A percentile compares a stretch with the other conserved stretches of the same genome.
Evolutionary conservation across 2,888 invertebrate genomes (phyloP).

Genomic region (Drosophila anomalata): DNA sequence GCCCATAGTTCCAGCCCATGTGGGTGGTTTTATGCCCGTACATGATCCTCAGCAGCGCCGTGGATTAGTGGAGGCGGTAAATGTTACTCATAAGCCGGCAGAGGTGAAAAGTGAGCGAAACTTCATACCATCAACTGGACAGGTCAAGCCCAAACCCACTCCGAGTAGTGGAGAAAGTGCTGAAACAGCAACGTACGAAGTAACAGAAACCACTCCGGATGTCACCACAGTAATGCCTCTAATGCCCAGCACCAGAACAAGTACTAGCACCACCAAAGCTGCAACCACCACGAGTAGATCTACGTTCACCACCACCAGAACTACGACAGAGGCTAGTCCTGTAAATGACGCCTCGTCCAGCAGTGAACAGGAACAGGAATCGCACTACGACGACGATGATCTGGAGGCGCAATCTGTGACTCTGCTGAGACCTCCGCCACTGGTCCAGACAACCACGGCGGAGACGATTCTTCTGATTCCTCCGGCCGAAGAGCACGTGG

Average conservation of each 20-base stretch:
- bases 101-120: constrained; percentile 48
- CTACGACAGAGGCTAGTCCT: constrained; percentile 38
- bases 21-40: constrained; percentile 90
- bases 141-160: constrained; percentile 45
- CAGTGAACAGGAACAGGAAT: constrained; percentile 55
- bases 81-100: constrained; percentile 67
- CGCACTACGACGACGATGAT: constrained; percentile 75
- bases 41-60: constrained; percentile 80
- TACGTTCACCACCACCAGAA: constrained; percentile 37
- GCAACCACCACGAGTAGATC: constrained; percentile 29
- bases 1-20: constrained; percentile 89
- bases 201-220: constrained; percentile 75
- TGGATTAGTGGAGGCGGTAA: constrained; percentile 72
- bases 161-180: constrained; percentile 54
- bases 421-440: constrained; percentile 62
- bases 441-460: constrained; percentile 78
- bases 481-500: constrained; percentile 82
- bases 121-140: constrained; percentile 63
- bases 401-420: constrained; percentile 78
- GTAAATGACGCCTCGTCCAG: constrained; percentile 26
- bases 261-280: constrained; percentile 16
- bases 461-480: constrained; percentile 83
- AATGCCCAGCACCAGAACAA: constrained; percentile 44
- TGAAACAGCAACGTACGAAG: constrained; percentile 76
- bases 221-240: constrained; percentile 59